These are phyloP conservation scores for Camelus bactrianus DNA, from an alignment of 2,113 vertebrate genomes.

Conservation along the genomic window DNA sequence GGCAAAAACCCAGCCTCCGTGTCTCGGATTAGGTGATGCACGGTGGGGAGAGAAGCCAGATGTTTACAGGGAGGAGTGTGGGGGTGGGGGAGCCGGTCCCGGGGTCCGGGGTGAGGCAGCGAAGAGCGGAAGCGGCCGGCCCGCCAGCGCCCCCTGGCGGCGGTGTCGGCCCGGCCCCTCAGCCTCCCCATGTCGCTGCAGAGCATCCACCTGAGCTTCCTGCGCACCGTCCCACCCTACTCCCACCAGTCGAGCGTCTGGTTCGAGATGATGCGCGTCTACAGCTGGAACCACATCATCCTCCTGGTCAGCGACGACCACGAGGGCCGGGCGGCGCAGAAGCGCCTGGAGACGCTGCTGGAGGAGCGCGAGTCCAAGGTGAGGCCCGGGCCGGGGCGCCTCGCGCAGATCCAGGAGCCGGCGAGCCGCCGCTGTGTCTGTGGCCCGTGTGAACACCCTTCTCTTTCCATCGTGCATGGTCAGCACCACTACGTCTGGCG, in stretches of 20 bases:
- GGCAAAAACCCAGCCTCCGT: rapidly evolving
- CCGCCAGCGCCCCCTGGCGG: too few relatives aligned
- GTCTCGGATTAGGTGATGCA: neutral
- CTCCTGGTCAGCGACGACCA: slow-evolving; percentile 99
- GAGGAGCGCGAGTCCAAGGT: slow-evolving; percentile 99
- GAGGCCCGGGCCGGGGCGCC: slow-evolving; percentile 82
- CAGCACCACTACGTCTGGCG: slow-evolving; percentile 97
- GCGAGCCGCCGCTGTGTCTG: slow-evolving; percentile 87
- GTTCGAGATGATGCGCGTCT: slow-evolving; percentile 99
- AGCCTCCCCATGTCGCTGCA: slow-evolving; percentile 77
- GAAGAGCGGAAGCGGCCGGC: rapidly evolving
- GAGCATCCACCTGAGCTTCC: slow-evolving; percentile 99
- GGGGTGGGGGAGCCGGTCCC: neutral
- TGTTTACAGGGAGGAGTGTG: too few relatives aligned
- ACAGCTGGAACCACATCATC: slow-evolving; percentile 99
- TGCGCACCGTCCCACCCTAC: slow-evolving; percentile 97
- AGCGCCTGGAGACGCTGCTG: slow-evolving; percentile 98
- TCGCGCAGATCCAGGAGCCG: neutral
- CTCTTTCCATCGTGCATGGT: slow-evolving; percentile 98
- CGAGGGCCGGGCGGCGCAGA: slow-evolving; percentile 97
- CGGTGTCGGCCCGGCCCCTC: neutral
- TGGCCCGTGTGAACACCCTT: slow-evolving; percentile 95
- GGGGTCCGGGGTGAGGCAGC: rapidly evolving
- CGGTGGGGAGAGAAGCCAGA: neutral
- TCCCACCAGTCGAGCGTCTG: slow-evolving; percentile 99